Evolutionary conservation across 2,888 invertebrate species (phyloP).

Genomic region (Lysandra coridon): DNA sequence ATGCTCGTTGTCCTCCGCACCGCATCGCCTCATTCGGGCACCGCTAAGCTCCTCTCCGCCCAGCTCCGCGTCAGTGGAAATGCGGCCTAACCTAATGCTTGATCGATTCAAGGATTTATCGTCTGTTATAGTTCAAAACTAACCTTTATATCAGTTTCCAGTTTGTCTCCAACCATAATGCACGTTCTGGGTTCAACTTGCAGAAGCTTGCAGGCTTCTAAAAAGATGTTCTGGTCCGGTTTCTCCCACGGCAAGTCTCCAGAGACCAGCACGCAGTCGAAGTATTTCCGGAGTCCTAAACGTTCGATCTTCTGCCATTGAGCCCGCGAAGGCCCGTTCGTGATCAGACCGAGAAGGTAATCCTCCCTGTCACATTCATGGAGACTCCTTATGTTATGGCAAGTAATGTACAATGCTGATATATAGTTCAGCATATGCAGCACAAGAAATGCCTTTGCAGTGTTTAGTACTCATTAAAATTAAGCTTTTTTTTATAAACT

Average conservation of each 20-base stretch:
- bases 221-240: constrained; percentile 90
- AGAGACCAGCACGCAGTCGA: constrained; percentile 90
- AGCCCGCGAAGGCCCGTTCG: constrained; percentile 91
- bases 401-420: constrained; percentile 58
- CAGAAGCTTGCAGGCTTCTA: constrained; percentile 88
- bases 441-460: constrained; percentile 33
- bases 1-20: too few relatives aligned
- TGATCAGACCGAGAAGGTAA: constrained; percentile 89
- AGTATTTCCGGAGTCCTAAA: constrained; percentile 85
- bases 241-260: constrained; percentile 94
- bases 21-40: too few relatives aligned
- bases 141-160: constrained; percentile 92
- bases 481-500: background rate
- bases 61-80: too few relatives aligned
- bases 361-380: constrained; percentile 82
- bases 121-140: constrained; percentile 2
- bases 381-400: constrained; percentile 70
- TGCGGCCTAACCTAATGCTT: background rate
- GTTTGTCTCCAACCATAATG: constrained; percentile 93
- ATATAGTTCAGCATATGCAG: constrained; percentile 65
- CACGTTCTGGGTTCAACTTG: constrained; percentile 87
- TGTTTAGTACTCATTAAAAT: constrained; percentile 27
- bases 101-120: background rate
- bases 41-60: too few relatives aligned
- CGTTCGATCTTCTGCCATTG: constrained; percentile 94